A percentile compares a stretch with the other conserved stretches of the same genome.
phyloP scores from a whole-genome alignment of 2,797 vertebrate genomes.

The Lagodon rhomboides region DNA sequence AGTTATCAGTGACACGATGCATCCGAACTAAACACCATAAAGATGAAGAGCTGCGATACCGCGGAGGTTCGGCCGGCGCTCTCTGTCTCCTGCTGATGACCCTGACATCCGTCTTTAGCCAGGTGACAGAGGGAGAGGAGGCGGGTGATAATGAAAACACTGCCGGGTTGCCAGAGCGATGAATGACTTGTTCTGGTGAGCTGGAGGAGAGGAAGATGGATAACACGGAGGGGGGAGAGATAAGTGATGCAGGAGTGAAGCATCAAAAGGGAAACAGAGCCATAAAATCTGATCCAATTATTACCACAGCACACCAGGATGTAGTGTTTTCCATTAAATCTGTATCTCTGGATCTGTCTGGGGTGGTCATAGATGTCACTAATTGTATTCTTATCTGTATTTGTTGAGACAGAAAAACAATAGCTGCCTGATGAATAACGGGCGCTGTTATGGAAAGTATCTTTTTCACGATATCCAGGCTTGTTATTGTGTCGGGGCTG shows the following conservation, averaged over 20 bases:
- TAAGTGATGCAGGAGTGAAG: slow-evolving; percentile 41
- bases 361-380: slow-evolving; percentile 26
- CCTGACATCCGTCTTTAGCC: slow-evolving; percentile 60
- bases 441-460: slow-evolving; percentile 1
- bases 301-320: slow-evolving; percentile 21
- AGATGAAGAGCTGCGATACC: slow-evolving; percentile 35
- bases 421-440: slow-evolving; percentile 10
- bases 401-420: slow-evolving; percentile 32
- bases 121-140: slow-evolving; percentile 51
- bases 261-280: slow-evolving; percentile 37
- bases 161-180: slow-evolving; percentile 51
- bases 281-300: slow-evolving; percentile 54
- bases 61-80: background rate
- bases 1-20: slow-evolving; percentile 39
- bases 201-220: slow-evolving; percentile 61
- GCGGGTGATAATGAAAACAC: slow-evolving; percentile 68
- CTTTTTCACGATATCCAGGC: background rate
- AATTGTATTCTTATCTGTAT: slow-evolving; percentile 48
- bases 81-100: slow-evolving; percentile 51
- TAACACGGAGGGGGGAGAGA: slow-evolving; percentile 29
- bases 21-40: slow-evolving; percentile 38
- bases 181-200: slow-evolving; percentile 56
- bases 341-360: slow-evolving; percentile 25
- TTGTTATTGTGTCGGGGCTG: slow-evolving; percentile 17
- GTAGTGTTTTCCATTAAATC: slow-evolving; percentile 39